phyloP scores from a whole-genome alignment of 2,888 invertebrate species.

The Bruchidius siliquastri region DNA sequence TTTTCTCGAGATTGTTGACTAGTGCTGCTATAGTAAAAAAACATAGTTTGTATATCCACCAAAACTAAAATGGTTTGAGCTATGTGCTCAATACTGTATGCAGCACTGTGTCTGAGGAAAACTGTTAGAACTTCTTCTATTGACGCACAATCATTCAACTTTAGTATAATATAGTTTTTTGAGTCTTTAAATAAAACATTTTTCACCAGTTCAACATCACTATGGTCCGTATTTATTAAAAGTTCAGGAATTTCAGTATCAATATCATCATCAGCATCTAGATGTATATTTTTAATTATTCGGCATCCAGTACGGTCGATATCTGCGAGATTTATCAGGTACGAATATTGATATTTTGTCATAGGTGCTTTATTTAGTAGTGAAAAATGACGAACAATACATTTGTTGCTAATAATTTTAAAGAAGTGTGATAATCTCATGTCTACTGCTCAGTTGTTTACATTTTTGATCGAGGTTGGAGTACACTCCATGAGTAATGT shows the following conservation, averaged over 20 bases:
- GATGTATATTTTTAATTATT: constrained; percentile 8
- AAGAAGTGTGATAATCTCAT: background rate
- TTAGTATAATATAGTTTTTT: background rate
- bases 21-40: constrained; percentile 30
- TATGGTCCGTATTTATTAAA: background rate
- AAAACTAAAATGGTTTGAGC: constrained; percentile 41
- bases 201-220: background rate
- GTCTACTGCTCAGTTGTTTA: background rate
- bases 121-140: constrained; percentile 42
- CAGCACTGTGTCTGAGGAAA: constrained; percentile 29
- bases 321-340: background rate
- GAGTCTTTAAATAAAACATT: background rate
- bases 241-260: background rate
- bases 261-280: background rate
- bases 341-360: background rate
- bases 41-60: constrained; percentile 43
- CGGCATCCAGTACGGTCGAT: background rate
- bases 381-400: background rate
- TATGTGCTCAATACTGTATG: constrained; percentile 23
- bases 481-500: too few relatives aligned
- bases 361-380: background rate
- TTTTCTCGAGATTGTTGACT: constrained; percentile 18
- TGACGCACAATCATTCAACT: constrained; percentile 38
- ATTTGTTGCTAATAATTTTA: constrained; percentile 1
- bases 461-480: background rate